Conservation (phyloP, 37 sponge, comb jelly and placozoan genomes). For the Theonella swinhoei region DNA sequence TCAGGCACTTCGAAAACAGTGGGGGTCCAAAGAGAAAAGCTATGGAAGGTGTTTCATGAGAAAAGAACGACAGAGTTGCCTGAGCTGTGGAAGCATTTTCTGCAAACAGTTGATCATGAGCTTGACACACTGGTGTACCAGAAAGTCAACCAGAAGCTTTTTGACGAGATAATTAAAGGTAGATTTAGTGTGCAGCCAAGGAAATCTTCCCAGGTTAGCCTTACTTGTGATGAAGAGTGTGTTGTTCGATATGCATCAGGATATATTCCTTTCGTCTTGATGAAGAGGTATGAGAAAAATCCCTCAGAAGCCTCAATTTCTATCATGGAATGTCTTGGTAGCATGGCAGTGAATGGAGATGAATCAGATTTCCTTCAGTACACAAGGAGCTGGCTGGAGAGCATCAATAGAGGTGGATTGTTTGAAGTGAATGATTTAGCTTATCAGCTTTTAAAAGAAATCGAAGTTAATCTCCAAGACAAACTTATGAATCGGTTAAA, state of each 20-base stretch:
- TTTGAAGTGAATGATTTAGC: slow-evolving; percentile 14
- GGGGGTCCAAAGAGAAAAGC: too few species aligned
- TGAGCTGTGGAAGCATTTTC: too few species aligned
- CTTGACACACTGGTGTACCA: too few species aligned
- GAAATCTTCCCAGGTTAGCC: neutral
- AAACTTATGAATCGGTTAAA: neutral
- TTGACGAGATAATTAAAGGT: neutral
- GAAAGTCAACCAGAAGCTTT: neutral
- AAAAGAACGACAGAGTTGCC: too few species aligned
- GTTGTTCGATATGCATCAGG: slow-evolving; percentile 6
- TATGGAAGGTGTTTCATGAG: too few species aligned
- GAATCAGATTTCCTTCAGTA: slow-evolving; percentile 2
- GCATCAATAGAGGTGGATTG: too few species aligned
- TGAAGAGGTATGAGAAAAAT: slow-evolving; percentile 5
- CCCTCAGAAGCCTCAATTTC: neutral
- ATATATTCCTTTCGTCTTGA: neutral
- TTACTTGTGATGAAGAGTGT: neutral
- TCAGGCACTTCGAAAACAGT: too few species aligned
- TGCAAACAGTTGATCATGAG: too few species aligned
- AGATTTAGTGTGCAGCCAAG: neutral
- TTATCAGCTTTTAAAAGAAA: neutral
- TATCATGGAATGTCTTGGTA: neutral
- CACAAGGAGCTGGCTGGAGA: neutral
- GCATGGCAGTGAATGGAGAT: slow-evolving; percentile 18
- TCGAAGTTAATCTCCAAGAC: slow-evolving; percentile 6